These are phyloP conservation scores for Paralichthys olivaceus DNA, from an alignment of 2,113 vertebrate genomes.

Conservation along the genomic window DNA sequence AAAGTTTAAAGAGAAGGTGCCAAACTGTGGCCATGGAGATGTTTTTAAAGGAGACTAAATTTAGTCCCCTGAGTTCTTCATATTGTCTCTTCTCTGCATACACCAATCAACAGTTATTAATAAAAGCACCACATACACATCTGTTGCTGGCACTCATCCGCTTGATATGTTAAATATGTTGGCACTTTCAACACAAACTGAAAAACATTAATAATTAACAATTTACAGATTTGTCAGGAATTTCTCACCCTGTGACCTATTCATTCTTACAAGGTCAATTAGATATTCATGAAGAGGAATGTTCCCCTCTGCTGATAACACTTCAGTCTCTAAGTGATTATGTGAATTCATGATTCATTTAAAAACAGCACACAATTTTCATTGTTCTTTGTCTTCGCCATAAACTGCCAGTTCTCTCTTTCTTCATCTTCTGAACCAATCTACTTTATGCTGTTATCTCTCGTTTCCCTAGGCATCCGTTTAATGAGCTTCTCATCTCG, in stretches of 20 bases:
- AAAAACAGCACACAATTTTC: constrained; percentile 35
- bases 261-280: constrained; percentile 35
- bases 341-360: constrained; percentile 52
- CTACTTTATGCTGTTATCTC: constrained; percentile 26
- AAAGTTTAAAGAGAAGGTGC: constrained; percentile 28
- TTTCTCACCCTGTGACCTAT: constrained; percentile 16
- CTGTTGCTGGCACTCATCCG: neutral
- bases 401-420: constrained; percentile 35
- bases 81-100: constrained; percentile 2
- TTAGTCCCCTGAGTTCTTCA: neutral
- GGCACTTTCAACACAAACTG: neutral
- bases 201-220: constrained; percentile 7
- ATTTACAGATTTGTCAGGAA: constrained; percentile 15
- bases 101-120: constrained; percentile 11
- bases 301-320: constrained; percentile 41
- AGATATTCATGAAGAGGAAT: constrained; percentile 37
- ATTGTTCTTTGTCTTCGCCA: constrained; percentile 36
- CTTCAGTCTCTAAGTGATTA: constrained; percentile 47
- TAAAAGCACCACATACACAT: neutral
- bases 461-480: constrained; percentile 30
- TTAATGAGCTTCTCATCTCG: constrained; percentile 41
- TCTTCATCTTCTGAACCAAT: constrained; percentile 35
- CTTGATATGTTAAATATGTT: constrained; percentile 6
- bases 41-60: constrained; percentile 8
- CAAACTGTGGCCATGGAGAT: neutral